Evolutionary conservation across 2,113 vertebrate species (phyloP).

Genomic region (Pan paniscus): DNA sequence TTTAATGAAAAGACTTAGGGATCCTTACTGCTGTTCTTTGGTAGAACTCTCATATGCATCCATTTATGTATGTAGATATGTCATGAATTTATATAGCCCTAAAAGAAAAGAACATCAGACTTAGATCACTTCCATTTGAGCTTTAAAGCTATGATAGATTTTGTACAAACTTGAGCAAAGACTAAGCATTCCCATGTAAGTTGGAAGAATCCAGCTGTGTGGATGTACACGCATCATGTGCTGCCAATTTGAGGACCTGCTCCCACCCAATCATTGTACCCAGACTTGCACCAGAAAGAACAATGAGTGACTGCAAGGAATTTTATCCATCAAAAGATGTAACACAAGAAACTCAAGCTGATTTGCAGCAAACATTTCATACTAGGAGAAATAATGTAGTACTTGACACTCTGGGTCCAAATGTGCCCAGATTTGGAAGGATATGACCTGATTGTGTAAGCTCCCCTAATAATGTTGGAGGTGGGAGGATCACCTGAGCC

Average conservation of each 20-base stretch:
- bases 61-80: too few species aligned
- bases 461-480: fast-evolving
- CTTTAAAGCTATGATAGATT: too few species aligned
- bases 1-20: background rate
- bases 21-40: background rate
- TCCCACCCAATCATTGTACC: fast-evolving
- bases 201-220: background rate
- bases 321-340: background rate
- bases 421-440: background rate
- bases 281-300: background rate
- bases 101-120: background rate
- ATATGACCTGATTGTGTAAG: fast-evolving
- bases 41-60: fast-evolving
- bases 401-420: fast-evolving
- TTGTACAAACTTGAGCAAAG: background rate
- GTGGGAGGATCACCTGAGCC: too few species aligned
- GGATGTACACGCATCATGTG: fast-evolving
- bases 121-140: background rate
- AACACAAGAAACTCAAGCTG: background rate
- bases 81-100: background rate
- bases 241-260: fast-evolving
- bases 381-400: background rate
- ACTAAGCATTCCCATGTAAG: background rate
- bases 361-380: too few species aligned
- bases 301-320: background rate